Conservation (phyloP, 2,113 vertebrate species). For the Mesembrinibis cayennensis region DNA sequence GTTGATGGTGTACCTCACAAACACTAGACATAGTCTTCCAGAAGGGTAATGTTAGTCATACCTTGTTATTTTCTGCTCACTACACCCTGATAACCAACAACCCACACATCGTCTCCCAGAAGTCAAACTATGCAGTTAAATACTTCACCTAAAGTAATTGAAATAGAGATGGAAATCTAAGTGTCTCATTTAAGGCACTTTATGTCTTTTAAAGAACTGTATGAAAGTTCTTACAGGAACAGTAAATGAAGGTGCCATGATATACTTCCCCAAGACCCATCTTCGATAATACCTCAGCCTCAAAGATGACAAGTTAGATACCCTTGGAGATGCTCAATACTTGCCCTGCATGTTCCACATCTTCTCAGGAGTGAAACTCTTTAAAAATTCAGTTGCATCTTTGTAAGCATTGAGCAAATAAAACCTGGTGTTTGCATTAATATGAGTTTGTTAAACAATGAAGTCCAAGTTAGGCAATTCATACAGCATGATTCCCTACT, state of each 20-base stretch:
- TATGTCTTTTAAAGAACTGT: background rate
- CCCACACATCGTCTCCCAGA: background rate
- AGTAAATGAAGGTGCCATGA: background rate
- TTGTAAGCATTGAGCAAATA: background rate
- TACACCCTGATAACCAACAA: background rate
- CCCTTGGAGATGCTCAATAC: background rate
- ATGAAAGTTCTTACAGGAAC: background rate
- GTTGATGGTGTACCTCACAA: background rate
- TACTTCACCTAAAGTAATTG: background rate
- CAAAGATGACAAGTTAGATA: background rate
- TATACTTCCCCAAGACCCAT: rapidly evolving
- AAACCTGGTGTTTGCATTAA: background rate
- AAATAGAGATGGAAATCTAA: background rate
- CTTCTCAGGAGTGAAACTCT: background rate
- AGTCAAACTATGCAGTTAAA: background rate
- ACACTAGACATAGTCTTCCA: background rate
- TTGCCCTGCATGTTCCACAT: background rate
- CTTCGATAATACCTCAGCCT: background rate
- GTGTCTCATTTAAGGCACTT: background rate
- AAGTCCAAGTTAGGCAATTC: background rate
- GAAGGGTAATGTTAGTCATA: background rate
- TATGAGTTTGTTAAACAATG: background rate
- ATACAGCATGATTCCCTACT: background rate
- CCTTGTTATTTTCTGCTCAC: background rate
- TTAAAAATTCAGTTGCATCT: background rate